Conservation (phyloP, 2,888 invertebrate genomes). For the Acleris sparsana region DNA sequence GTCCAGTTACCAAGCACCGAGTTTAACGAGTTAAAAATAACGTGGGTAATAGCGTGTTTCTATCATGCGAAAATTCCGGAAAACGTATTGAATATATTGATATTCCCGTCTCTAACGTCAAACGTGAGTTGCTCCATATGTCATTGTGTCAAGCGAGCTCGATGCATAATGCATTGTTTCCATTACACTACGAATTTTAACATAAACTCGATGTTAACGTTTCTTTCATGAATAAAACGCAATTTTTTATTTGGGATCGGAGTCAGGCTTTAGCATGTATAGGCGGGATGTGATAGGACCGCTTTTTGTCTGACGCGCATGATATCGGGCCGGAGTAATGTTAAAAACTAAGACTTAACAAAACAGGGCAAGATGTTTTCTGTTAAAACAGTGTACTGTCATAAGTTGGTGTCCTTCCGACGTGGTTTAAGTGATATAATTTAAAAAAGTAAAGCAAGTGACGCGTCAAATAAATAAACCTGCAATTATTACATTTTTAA, state of each 20-base stretch:
- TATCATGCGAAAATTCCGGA: conserved; percentile 64
- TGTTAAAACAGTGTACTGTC: neutral
- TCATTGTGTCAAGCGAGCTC: conserved; percentile 74
- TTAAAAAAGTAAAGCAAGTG: too few species aligned
- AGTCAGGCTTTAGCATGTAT: conserved; percentile 50
- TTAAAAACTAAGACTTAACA: conserved; percentile 26
- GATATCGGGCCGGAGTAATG: conserved; percentile 18
- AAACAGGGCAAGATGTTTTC: conserved; percentile 8
- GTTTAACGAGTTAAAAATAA: conserved; percentile 64
- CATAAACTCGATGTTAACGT: conserved; percentile 80
- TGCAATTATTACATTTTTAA: too few species aligned
- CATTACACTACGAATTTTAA: conserved; percentile 82
- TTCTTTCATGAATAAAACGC: conserved; percentile 78
- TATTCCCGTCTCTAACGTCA: conserved; percentile 72
- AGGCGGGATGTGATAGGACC: conserved; percentile 51
- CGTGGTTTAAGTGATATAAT: too few species aligned
- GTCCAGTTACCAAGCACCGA: conserved; percentile 70
- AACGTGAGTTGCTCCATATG: conserved; percentile 74
- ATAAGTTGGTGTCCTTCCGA: neutral
- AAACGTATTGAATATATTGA: conserved; percentile 70
- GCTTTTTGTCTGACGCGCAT: conserved; percentile 52
- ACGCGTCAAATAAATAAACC: too few species aligned
- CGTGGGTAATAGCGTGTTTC: conserved; percentile 31
- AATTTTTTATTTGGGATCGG: conserved; percentile 67
- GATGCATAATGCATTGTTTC: conserved; percentile 81